Conservation (phyloP, 2,888 invertebrate species). For the Seira ritae region DNA sequence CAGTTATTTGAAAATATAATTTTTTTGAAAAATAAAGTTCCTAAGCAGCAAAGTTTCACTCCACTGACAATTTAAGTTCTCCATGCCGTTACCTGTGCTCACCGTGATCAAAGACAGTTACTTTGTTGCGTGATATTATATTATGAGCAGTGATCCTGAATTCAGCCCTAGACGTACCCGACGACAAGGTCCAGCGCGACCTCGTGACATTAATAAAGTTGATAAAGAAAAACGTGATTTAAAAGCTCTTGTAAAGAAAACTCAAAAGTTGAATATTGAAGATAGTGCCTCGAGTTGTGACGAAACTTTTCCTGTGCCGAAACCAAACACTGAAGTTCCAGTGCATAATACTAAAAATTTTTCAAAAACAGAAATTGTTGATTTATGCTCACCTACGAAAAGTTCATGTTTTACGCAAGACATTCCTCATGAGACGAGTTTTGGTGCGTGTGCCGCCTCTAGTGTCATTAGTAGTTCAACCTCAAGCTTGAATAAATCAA, state of each 20-base stretch:
- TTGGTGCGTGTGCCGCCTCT: too few relatives aligned
- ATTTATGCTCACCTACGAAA: too few relatives aligned
- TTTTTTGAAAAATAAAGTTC: background rate
- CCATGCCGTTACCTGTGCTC: too few relatives aligned
- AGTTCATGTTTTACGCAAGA: too few relatives aligned
- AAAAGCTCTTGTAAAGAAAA: background rate
- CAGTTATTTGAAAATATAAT: background rate
- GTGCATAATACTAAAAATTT: too few relatives aligned
- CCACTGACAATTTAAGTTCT: too few relatives aligned
- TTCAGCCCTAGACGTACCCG: background rate
- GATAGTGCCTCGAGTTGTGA: background rate
- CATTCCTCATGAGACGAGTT: too few relatives aligned
- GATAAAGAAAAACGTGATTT: background rate
- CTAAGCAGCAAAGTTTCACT: background rate
- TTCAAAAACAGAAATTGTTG: too few relatives aligned
- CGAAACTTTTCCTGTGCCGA: background rate
- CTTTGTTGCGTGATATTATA: too few relatives aligned
- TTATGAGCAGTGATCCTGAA: too few relatives aligned
- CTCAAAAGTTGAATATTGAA: background rate
- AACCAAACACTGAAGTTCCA: constrained; percentile 7
- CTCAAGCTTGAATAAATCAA: background rate
- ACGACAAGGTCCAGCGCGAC: background rate
- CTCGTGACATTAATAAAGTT: background rate
- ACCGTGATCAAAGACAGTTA: too few relatives aligned
- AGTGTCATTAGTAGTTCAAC: too few relatives aligned